Evolutionary conservation across 2,888 invertebrate species (phyloP).

Genomic region (Synanthedon myopaeformis): DNA sequence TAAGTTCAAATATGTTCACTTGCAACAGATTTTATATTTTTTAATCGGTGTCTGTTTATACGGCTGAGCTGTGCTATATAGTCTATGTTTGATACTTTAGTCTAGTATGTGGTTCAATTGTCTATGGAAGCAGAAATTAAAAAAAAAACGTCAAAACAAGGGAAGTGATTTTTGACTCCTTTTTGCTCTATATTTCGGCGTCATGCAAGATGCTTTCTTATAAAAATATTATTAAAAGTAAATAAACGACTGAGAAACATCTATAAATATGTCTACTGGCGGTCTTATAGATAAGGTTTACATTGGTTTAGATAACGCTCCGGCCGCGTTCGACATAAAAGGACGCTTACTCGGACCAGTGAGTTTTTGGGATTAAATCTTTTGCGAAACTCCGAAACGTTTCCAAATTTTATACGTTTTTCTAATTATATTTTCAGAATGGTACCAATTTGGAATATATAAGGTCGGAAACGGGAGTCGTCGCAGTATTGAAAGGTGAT

Average conservation of each 20-base stretch:
- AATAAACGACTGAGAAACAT: neutral
- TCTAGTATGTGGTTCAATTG: too few species aligned
- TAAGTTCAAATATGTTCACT: too few species aligned
- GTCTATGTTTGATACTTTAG: too few species aligned
- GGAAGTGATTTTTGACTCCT: too few species aligned
- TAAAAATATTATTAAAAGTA: slow-evolving; percentile 9
- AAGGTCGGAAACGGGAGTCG: slow-evolving; percentile 81
- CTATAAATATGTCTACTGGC: slow-evolving; percentile 41
- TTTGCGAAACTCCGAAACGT: neutral
- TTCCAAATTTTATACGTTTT: slow-evolving; percentile 1
- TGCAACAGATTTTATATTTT: too few species aligned
- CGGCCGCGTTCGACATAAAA: slow-evolving; percentile 80
- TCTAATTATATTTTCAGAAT: slow-evolving; percentile 43
- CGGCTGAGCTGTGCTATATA: too few species aligned
- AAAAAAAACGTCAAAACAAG: too few species aligned
- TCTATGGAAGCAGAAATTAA: too few species aligned
- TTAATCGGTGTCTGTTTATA: too few species aligned
- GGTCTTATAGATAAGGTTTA: slow-evolving; percentile 77
- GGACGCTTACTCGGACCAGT: slow-evolving; percentile 78
- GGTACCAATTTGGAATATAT: slow-evolving; percentile 83
- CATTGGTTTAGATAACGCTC: slow-evolving; percentile 82
- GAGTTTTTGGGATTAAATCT: slow-evolving; percentile 18
- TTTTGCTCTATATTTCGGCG: neutral
- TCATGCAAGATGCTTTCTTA: slow-evolving; percentile 35
- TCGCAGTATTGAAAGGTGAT: slow-evolving; percentile 77